Conservation (phyloP, 2,113 vertebrate species). For the Notothenia coriiceps region DNA sequence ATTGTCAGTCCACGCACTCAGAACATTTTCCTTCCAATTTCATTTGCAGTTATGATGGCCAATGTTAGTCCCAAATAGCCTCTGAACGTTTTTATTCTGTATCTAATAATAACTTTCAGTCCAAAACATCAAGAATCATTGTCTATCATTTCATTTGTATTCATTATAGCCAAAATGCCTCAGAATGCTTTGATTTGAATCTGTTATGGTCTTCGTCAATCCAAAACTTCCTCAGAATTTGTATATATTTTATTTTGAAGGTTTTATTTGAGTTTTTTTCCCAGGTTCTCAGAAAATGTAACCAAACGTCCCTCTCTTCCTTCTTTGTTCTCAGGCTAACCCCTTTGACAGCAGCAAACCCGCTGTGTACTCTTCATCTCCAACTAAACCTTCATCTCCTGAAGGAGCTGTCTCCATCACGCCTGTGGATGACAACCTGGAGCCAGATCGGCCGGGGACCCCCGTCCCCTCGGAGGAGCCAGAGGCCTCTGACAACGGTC, state of each 20-base stretch:
- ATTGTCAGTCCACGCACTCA: too few species aligned
- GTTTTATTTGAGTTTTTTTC: background rate
- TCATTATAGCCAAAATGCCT: background rate
- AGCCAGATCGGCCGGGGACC: constrained; percentile 90
- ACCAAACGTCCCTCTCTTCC: background rate
- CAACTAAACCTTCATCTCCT: constrained; percentile 89
- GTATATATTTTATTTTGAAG: background rate
- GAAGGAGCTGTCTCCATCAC: constrained; percentile 78
- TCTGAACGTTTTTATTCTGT: too few species aligned
- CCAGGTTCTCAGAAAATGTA: background rate
- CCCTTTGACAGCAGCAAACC: constrained; percentile 92
- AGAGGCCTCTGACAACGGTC: constrained; percentile 88
- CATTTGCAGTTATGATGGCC: too few species aligned
- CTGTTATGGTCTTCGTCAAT: background rate
- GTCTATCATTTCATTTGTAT: too few species aligned
- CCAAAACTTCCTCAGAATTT: background rate
- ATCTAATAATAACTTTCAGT: background rate
- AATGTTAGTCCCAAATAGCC: too few species aligned
- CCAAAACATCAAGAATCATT: background rate
- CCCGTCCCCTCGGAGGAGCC: constrained; percentile 91
- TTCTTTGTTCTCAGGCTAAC: constrained; percentile 79
- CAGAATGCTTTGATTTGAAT: too few species aligned
- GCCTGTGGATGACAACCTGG: constrained; percentile 83
- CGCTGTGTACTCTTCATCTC: constrained; percentile 74
- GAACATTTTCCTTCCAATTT: too few species aligned